phyloP scores from a whole-genome alignment of 2,888 invertebrate genomes.

The Allacma fusca region DNA sequence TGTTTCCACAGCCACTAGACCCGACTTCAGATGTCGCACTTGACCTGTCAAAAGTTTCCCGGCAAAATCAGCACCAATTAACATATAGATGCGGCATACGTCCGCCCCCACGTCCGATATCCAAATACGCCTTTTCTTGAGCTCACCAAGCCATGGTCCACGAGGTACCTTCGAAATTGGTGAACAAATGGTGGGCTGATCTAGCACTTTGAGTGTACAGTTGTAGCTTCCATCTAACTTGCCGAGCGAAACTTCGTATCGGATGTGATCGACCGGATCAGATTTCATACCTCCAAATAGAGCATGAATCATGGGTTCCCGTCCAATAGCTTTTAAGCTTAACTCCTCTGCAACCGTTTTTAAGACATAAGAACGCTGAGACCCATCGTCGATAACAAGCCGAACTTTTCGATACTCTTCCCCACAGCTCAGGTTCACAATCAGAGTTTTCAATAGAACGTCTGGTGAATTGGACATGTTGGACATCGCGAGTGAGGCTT shows the following conservation, averaged over 20 bases:
- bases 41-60: constrained; percentile 26
- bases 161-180: background rate
- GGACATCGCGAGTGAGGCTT: no score
- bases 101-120: background rate
- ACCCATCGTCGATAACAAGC: constrained; percentile 27
- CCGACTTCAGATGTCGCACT: background rate
- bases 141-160: constrained; percentile 16
- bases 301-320: background rate
- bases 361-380: constrained; percentile 29
- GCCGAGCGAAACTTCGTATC: background rate
- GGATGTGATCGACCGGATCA: background rate
- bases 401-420: constrained; percentile 2
- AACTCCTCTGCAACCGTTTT: constrained; percentile 15
- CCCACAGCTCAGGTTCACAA: no score
- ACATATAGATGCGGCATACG: background rate
- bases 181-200: constrained; percentile 20
- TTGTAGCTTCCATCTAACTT: background rate
- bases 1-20: constrained; percentile 26
- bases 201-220: background rate
- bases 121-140: background rate
- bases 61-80: constrained; percentile 25
- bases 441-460: no score
- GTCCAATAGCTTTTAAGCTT: background rate
- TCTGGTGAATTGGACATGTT: no score
- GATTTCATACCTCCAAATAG: constrained; percentile 31